phyloP scores from a whole-genome alignment of 1,140 invertebrate genomes.

The Spodoptera frugiperda region DNA sequence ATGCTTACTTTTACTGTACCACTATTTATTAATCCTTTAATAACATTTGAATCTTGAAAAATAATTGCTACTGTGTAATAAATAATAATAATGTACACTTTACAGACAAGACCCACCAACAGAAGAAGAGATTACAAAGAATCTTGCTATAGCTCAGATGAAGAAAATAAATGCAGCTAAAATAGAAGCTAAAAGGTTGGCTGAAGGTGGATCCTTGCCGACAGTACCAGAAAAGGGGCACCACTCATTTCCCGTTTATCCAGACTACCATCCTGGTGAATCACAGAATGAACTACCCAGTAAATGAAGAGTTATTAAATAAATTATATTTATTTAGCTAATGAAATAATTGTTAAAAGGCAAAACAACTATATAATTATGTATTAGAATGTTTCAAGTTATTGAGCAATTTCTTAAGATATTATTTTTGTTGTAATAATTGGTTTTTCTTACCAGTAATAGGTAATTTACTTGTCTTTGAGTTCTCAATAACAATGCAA shows the following conservation, averaged over 20 bases:
- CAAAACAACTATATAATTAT: too few relatives aligned
- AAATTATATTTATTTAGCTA: not conserved
- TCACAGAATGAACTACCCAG: conserved; percentile 39
- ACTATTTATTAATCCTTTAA: too few relatives aligned
- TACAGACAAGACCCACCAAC: conserved; percentile 89
- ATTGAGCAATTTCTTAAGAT: too few relatives aligned
- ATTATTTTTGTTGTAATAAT: too few relatives aligned
- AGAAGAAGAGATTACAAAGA: conserved; percentile 90
- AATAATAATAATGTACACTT: conserved; percentile 5
- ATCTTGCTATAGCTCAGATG: conserved; percentile 89
- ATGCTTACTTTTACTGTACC: too few relatives aligned
- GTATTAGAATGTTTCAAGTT: too few relatives aligned
- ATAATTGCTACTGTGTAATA: too few relatives aligned
- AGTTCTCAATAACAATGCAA: too few relatives aligned
- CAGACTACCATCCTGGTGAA: conserved; percentile 60
- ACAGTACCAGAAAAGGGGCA: conserved; percentile 61
- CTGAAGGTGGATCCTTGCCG: conserved; percentile 73
- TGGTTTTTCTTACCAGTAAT: too few relatives aligned
- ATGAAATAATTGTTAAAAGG: too few relatives aligned
- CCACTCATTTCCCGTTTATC: conserved; percentile 72
- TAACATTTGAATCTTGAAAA: too few relatives aligned
- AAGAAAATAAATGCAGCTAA: conserved; percentile 92
- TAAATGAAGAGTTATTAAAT: not conserved
- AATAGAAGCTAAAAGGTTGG: conserved; percentile 84
- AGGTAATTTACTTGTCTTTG: too few relatives aligned